These are phyloP conservation scores for Amphiduros pacificus DNA, from an alignment of 2,888 invertebrate species.

Conservation along the genomic window DNA sequence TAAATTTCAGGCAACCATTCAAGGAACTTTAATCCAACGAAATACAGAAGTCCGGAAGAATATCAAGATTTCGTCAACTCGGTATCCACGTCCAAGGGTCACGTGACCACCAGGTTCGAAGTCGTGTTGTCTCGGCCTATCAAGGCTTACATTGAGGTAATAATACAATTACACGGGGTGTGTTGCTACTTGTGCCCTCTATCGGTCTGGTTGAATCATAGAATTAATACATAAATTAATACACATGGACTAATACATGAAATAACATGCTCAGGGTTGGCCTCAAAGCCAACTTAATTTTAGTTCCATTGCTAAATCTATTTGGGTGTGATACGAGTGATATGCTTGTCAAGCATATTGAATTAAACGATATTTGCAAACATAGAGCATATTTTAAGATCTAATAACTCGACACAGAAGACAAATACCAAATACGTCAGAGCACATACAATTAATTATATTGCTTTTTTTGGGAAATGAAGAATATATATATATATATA, in stretches of 20 bases:
- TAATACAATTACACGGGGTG: too few relatives aligned
- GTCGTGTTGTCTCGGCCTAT: conserved; percentile 51
- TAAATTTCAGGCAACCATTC: conserved; percentile 10
- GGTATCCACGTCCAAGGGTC: too few relatives aligned
- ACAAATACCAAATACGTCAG: background rate
- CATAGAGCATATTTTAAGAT: background rate
- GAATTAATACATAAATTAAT: background rate
- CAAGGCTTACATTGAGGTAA: conserved; percentile 60
- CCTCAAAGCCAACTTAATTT: too few relatives aligned
- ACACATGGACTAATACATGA: background rate
- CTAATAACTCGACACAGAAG: background rate
- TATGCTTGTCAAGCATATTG: too few relatives aligned
- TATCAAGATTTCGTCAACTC: conserved; percentile 52
- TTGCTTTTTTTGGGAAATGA: too few relatives aligned
- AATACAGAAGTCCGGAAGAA: conserved; percentile 59
- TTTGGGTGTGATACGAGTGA: too few relatives aligned
- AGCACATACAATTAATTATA: too few relatives aligned
- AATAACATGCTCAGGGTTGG: too few relatives aligned
- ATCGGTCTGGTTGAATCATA: background rate
- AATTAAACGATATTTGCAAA: background rate
- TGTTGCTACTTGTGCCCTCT: too few relatives aligned
- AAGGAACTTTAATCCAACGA: conserved; percentile 44
- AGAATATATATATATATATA: background rate
- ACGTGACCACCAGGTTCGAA: too few relatives aligned
- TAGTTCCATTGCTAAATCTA: too few relatives aligned